Conservation (phyloP, 2,113 vertebrate genomes). For the Pica pica region DNA sequence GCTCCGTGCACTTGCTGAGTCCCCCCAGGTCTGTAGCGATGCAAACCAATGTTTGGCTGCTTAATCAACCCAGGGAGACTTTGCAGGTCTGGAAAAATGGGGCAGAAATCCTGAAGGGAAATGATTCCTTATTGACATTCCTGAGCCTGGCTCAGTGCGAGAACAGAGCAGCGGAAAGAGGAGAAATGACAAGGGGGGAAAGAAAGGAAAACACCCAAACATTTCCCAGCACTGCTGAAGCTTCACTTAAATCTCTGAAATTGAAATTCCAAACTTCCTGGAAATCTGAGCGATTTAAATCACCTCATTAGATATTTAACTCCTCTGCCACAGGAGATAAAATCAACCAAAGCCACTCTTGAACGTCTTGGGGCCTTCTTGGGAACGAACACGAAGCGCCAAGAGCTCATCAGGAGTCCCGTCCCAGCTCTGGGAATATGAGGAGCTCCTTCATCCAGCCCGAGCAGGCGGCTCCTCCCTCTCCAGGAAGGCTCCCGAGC, state of each 20-base stretch:
- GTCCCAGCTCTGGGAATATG: not conserved
- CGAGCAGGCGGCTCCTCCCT: not conserved
- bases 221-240: not conserved
- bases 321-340: not conserved
- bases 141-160: not conserved
- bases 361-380: not conserved
- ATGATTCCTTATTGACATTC: not conserved
- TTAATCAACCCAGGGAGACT: not conserved
- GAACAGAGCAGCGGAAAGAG: not conserved
- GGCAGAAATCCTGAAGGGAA: not conserved
- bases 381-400: not conserved
- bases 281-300: not conserved
- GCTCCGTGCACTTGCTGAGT: not conserved
- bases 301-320: not conserved
- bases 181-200: not conserved
- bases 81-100: not conserved
- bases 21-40: not conserved
- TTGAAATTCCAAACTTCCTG: not conserved
- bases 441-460: not conserved
- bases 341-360: not conserved
- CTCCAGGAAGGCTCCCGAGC: not conserved
- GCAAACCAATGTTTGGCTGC: not conserved
- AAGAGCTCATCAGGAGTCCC: not conserved
- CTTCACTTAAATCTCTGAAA: not conserved
- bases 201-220: not conserved